phyloP scores from a whole-genome alignment of 2,113 vertebrate genomes.

The Cryptotis parvus region DNA sequence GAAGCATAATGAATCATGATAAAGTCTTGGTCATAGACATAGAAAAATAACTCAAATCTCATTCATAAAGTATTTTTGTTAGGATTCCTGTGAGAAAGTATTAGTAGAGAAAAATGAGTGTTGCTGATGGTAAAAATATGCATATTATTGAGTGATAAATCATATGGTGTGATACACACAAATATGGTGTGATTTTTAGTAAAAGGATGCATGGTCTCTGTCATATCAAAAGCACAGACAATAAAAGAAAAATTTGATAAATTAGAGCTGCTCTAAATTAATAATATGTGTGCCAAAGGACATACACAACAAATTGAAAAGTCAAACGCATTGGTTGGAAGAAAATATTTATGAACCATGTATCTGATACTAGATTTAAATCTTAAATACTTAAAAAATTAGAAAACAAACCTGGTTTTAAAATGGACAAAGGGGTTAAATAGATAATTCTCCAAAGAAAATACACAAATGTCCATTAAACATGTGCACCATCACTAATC shows the following conservation, averaged over 20 bases:
- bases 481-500: not conserved
- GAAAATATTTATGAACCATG: not conserved
- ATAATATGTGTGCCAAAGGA: slow-evolving; percentile 27
- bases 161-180: not conserved
- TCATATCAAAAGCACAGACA: not conserved
- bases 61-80: slow-evolving; percentile 41
- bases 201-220: not conserved
- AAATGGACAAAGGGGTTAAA: not conserved
- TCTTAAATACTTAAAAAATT: not conserved
- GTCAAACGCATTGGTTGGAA: not conserved
- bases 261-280: not conserved
- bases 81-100: slow-evolving; percentile 22
- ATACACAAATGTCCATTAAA: not conserved
- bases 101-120: not conserved
- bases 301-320: slow-evolving; percentile 4
- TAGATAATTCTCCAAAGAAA: not conserved
- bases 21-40: slow-evolving; percentile 6
- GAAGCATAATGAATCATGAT: not conserved
- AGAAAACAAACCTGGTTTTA: not conserved
- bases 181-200: not conserved
- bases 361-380: not conserved
- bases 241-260: slow-evolving; percentile 25
- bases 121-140: slow-evolving; percentile 22
- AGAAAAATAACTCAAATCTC: not conserved
- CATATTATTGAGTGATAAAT: not conserved